Percentiles rank a stretch among this genome's conserved stretches.
These are phyloP conservation scores for Phoeniculus purpureus DNA, from an alignment of 2,797 vertebrate genomes.

Conservation along the genomic window DNA sequence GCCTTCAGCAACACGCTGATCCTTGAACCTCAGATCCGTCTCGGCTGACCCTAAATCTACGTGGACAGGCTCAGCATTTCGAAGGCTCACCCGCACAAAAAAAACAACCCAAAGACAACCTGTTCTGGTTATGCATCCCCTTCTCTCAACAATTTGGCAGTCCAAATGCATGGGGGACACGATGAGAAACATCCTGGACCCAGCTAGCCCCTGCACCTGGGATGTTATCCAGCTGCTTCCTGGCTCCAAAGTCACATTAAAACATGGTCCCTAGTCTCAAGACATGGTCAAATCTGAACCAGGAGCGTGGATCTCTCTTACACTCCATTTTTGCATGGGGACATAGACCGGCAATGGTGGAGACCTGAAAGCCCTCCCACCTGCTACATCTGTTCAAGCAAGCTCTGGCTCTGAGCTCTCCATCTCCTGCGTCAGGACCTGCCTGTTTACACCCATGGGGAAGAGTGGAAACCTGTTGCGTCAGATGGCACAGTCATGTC, in stretches of 20 bases:
- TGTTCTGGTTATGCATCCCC: rapidly evolving
- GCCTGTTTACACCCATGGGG: not conserved
- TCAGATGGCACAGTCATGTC: not conserved
- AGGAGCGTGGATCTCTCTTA: not conserved
- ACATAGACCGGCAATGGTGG: no score
- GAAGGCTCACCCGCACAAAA: not conserved
- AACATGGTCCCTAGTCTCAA: not conserved
- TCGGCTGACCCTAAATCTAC: not conserved
- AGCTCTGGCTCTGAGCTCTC: not conserved
- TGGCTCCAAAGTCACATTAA: not conserved
- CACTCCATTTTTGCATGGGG: rapidly evolving
- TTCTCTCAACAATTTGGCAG: not conserved
- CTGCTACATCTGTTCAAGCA: not conserved
- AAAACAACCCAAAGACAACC: not conserved
- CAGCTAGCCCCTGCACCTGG: not conserved
- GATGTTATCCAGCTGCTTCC: not conserved
- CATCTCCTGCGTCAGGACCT: not conserved
- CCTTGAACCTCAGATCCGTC: not conserved
- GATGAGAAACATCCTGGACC: not conserved
- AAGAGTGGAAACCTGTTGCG: not conserved
- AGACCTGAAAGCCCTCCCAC: not conserved
- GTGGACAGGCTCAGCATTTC: not conserved
- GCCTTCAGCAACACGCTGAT: rapidly evolving
- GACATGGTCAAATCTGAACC: not conserved
- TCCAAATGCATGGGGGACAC: no score